Percentiles rank a stretch among this genome's conserved stretches.
phyloP scores from a whole-genome alignment of 2,888 invertebrate genomes.

The Dromius quadrimaculatus region DNA sequence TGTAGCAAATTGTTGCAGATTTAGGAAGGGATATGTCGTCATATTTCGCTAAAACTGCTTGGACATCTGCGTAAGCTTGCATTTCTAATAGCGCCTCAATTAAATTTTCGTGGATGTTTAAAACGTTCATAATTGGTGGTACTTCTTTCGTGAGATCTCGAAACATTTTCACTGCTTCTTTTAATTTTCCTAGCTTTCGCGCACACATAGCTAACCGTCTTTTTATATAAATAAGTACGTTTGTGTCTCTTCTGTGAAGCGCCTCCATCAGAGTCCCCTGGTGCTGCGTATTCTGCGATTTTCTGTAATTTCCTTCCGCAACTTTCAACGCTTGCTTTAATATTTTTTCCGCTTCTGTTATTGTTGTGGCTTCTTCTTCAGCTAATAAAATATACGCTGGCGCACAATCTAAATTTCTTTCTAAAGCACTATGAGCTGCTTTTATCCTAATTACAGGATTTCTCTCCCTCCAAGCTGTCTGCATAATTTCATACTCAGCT shows the following conservation, averaged over 20 bases:
- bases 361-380: constrained; percentile 96
- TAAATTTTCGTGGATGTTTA: constrained; percentile 95
- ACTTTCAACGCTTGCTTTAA: constrained; percentile 86
- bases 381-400: constrained; percentile 95
- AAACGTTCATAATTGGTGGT: constrained; percentile 92
- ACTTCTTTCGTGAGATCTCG: constrained; percentile 96
- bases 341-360: constrained; percentile 87
- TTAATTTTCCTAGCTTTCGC: constrained; percentile 90
- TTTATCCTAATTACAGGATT: constrained; percentile 91
- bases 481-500: constrained; percentile 94
- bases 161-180: constrained; percentile 97
- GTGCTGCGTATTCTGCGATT: constrained; percentile 85
- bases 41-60: constrained; percentile 90
- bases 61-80: constrained; percentile 97
- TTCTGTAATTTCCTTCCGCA: constrained; percentile 84
- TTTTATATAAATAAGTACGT: constrained; percentile 94
- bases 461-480: constrained; percentile 96
- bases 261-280: constrained; percentile 81
- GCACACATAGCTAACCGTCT: constrained; percentile 98
- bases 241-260: constrained; percentile 88
- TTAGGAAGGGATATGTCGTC: constrained; percentile 95
- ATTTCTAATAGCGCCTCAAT: constrained; percentile 95
- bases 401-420: constrained; percentile 91
- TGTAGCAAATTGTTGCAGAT: constrained; percentile 95
- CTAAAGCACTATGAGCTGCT: constrained; percentile 90